Base-by-base conservation (phyloP, 2,888 invertebrate genomes). In the Acanthosepion lycidas region DNA sequence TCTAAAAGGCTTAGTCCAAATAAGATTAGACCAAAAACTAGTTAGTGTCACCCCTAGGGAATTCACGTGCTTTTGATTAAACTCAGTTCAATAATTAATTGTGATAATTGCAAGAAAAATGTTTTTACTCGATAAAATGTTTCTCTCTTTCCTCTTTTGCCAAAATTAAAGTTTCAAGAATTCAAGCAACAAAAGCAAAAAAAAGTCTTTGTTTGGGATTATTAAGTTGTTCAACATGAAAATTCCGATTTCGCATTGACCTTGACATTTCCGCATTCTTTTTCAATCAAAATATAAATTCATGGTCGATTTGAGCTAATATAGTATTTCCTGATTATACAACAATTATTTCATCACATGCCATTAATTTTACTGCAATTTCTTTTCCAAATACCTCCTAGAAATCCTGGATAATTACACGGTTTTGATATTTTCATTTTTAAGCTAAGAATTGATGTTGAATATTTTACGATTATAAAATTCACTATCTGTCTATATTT, bases 31-130 rank as follows among this genome's bases (percentile, higher is more conserved):
- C 78, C 8, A n/a, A 78, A 78, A 78, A 78, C 78, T 78, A 33
- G 78, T 78, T 78, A 78, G 78, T 78, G 78, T 15, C 15, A n/a
- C 78, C 78, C n/a, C 12, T 15, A n/a, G 78, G 78, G 78, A 78
- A 78, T 78, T 78, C 78, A 78, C n/a, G 78, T 78, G 78, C 12
- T n/a, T 78, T n/a, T 78, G n/a, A 78, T 78, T 78, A 78, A 78
- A 78, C n/a, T 33, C n/a, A 78, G 15, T 78, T 78, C 78, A 78
- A 78, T 78, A 78, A 78, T 78, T 78, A 33, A 78, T 78, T 78
- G 78, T 78, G 78, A 78, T 78, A 78, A 78, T 78, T 78, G 78
- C n/a, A 78, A 78, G 78, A 78, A 78, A 78, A 78, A 78, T 78
- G 78, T 78, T 78, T 78, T 78, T 78, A 78, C 78, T 78, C 18